phyloP scores from a whole-genome alignment of 2,888 invertebrate species.

The Cheilosia vulpina region DNA sequence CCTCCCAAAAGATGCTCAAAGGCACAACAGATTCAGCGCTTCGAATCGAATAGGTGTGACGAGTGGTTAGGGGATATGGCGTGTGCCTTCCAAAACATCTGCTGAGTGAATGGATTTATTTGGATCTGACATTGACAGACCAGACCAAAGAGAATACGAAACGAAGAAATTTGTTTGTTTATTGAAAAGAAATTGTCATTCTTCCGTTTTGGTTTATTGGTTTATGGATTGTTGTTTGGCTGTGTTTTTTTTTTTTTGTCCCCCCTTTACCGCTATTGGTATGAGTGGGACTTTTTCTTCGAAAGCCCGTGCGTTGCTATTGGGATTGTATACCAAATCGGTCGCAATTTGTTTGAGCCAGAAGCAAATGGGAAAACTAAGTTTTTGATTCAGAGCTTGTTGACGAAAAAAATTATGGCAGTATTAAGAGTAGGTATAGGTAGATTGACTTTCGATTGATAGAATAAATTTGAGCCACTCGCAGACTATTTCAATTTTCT shows the following conservation, averaged over 20 bases:
- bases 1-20: constrained; percentile 43
- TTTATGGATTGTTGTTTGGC: constrained; percentile 66
- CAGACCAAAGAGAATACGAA: constrained; percentile 25
- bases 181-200: constrained; percentile 75
- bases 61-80: constrained; percentile 28
- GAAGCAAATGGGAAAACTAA: not conserved
- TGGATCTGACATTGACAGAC: constrained; percentile 59
- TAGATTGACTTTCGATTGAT: not conserved
- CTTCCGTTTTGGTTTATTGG: constrained; percentile 73
- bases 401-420: not conserved
- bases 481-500: not conserved
- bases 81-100: constrained; percentile 60
- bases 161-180: constrained; percentile 66
- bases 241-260: constrained; percentile 29
- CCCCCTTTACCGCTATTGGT: not conserved
- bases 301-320: not conserved
- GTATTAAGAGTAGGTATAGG: not conserved
- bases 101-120: constrained; percentile 64
- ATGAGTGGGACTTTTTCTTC: not conserved
- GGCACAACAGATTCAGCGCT: constrained; percentile 32
- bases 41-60: constrained; percentile 57
- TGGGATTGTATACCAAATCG: not conserved
- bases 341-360: not conserved
- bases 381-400: constrained; percentile 2
- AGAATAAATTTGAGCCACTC: not conserved